Base-by-base conservation (phyloP, 2,113 vertebrate genomes). In the Sturnira hondurensis region DNA sequence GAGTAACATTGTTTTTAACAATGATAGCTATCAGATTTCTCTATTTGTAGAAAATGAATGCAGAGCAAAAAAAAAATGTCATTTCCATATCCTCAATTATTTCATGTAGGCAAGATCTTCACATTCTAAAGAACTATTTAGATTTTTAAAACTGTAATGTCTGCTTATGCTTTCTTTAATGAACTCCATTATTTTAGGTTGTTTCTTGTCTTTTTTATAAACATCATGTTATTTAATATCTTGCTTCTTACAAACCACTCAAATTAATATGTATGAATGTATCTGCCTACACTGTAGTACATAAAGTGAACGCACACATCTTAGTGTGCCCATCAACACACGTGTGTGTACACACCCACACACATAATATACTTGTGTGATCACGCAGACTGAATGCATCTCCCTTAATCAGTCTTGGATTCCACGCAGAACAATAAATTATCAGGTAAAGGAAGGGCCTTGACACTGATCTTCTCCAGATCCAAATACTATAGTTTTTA, bases 1-100 rank as follows among this genome's bases (percentile, higher is more conserved):
- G 86, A 91, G 68, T 93, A 84, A 84, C 70, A 92, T 93, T 68
- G 28, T 83, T 92, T 89, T 93, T 41, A 83, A 93, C 81, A 87
- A 47, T 74, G 68, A 52, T 90, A 61, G 80, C 92, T 12, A 85
- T 58, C 68, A 54, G 56, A 63, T 78, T 70, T 77, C 86, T 92
- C 76, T 92, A 92, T 89, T 94, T 92, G 54, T 65, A 70, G 82
- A 71, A 89, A 93, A 85, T 71, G 58, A 93, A 93, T 91, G 38
- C 77, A 83, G 94, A 94, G 20, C 33, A 77, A 90, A 58, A 65
- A 50, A 73, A 50, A 67, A 22, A 14, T 89, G n/a, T 86, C 38
- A 14, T 94, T 91, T 63, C 56, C 15, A 86, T 86, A 58, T 86
- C 28, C 58, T 92, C 78, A 93, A 86, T 89, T 82, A 91, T 74